Conservation (phyloP, 2,797 vertebrate species). For the Amniataba percoides region DNA sequence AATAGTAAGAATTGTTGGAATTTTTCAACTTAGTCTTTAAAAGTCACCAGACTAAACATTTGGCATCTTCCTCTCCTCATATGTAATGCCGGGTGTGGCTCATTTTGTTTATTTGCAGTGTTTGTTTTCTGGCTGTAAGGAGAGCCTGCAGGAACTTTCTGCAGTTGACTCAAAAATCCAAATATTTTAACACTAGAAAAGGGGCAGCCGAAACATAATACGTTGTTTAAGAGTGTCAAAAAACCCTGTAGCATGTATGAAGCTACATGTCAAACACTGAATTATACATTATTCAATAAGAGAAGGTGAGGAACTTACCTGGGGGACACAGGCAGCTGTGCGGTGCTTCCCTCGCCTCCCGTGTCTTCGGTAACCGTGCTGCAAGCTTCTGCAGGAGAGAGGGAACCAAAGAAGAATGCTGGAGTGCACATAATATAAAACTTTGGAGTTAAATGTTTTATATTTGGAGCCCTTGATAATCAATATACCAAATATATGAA, state of each 20-base stretch:
- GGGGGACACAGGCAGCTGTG: slow-evolving; percentile 86
- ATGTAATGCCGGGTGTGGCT: no score
- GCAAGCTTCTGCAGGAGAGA: slow-evolving; percentile 81
- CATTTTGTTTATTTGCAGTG: no score
- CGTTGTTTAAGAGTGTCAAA: background rate
- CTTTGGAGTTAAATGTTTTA: background rate
- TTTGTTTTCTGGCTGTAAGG: no score
- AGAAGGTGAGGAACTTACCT: slow-evolving; percentile 70
- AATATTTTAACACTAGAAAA: no score
- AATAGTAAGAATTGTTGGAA: no score
- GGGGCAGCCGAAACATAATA: no score
- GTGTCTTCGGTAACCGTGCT: slow-evolving; percentile 79
- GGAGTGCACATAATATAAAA: background rate
- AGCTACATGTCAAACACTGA: background rate
- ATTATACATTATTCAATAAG: background rate
- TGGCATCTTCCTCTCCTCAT: no score
- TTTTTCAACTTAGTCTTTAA: no score
- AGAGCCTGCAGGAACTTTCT: no score
- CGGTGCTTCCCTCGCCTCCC: slow-evolving; percentile 80
- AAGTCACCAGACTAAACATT: no score
- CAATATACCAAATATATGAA: background rate
- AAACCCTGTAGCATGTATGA: background rate
- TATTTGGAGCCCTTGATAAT: background rate
- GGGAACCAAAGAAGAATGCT: background rate
- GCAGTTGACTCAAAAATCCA: no score